Percentiles rank a stretch among this genome's conserved stretches.
phyloP scores from a whole-genome alignment of 2,113 vertebrate species.

The Spea multiplicata region DNA sequence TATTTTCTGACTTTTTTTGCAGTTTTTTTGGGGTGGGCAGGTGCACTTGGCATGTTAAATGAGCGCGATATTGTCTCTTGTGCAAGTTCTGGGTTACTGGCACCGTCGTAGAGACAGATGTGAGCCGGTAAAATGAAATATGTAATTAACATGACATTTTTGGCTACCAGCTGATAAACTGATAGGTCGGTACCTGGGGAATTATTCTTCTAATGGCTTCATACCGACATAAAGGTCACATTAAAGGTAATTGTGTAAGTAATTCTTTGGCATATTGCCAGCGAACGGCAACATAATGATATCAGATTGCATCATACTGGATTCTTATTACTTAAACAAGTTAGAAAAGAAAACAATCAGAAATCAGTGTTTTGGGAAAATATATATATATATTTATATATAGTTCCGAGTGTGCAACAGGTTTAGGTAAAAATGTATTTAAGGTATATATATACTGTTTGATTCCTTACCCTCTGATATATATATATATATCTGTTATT shows the following conservation, averaged over 20 bases:
- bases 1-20: neutral
- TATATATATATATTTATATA: no score
- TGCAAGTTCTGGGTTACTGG: neutral
- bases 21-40: constrained; percentile 54
- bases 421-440: no score
- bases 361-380: no score
- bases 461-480: no score
- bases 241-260: constrained; percentile 36
- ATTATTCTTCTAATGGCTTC: constrained; percentile 29
- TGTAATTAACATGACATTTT: constrained; percentile 27
- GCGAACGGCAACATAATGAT: neutral
- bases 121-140: constrained; percentile 11
- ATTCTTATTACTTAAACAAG: no score
- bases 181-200: constrained; percentile 10
- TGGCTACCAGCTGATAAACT: constrained; percentile 22
- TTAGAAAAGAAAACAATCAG: no score
- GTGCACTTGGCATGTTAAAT: constrained; percentile 20
- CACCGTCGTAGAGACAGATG: neutral
- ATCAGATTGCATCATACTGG: neutral
- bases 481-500: no score
- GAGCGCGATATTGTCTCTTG: neutral
- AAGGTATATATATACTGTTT: no score
- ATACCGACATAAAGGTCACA: neutral
- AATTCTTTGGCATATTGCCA: constrained; percentile 22
- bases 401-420: no score